These are phyloP conservation scores for Arvicanthis niloticus DNA, from an alignment of 2,113 vertebrate species.

Conservation along the genomic window DNA sequence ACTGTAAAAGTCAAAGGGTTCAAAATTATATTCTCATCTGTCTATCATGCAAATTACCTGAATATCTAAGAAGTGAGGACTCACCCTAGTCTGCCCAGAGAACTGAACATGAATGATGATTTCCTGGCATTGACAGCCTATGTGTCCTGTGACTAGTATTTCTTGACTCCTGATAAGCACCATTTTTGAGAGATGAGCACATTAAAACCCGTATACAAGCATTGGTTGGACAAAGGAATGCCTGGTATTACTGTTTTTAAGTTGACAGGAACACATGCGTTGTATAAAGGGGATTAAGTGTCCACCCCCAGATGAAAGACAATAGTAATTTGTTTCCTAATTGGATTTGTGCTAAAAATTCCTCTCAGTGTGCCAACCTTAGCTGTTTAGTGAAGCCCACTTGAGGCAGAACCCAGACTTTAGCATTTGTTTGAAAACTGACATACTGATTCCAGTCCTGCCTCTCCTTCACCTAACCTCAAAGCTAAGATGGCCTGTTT, in stretches of 20 bases:
- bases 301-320: not conserved
- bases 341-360: not conserved
- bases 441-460: not conserved
- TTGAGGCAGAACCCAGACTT: not conserved
- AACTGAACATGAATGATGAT: too few relatives aligned
- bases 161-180: not conserved
- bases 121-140: accelerated
- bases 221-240: not conserved
- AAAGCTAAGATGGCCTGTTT: not conserved
- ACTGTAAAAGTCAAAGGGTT: not conserved
- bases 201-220: not conserved
- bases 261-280: not conserved
- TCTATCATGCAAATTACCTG: not conserved
- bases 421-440: not conserved
- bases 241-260: not conserved
- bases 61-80: not conserved
- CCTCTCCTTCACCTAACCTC: not conserved
- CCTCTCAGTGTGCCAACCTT: not conserved
- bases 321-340: not conserved
- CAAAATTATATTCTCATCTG: not conserved
- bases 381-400: not conserved
- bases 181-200: not conserved
- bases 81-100: not conserved
- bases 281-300: not conserved
- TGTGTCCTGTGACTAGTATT: not conserved